Conservation (phyloP, 2,888 invertebrate species). For the Melinaea menophilus region DNA sequence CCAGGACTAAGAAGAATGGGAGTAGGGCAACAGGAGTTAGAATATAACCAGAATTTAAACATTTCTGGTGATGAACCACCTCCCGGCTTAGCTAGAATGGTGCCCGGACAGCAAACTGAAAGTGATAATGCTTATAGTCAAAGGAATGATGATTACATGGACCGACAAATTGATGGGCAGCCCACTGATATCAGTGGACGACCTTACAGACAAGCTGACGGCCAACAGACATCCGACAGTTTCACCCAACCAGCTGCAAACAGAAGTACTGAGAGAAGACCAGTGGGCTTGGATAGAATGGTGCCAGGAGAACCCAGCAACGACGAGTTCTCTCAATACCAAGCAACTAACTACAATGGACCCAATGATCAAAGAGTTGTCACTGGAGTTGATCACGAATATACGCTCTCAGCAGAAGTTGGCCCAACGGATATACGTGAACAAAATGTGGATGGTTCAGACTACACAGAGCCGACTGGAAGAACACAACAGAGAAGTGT, state of each 20-base stretch:
- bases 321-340: conserved; percentile 61
- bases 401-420: conserved; percentile 47
- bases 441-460: conserved; percentile 69
- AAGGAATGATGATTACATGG: conserved; percentile 60
- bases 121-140: conserved; percentile 56
- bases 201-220: conserved; percentile 67
- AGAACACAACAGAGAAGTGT: conserved; percentile 51
- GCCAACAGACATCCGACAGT: conserved; percentile 59
- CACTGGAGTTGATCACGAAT: conserved; percentile 75
- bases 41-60: conserved; percentile 58
- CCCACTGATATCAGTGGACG: conserved; percentile 54
- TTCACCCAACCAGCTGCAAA: conserved; percentile 49
- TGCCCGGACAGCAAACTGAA: conserved; percentile 73
- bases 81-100: conserved; percentile 73
- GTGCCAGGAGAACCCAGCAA: conserved; percentile 80
- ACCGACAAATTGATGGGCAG: conserved; percentile 67
- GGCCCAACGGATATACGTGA: conserved; percentile 59
- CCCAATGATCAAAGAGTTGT: conserved; percentile 74
- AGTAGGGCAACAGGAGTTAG: conserved; percentile 80
- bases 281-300: conserved; percentile 79
- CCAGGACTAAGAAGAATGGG: conserved; percentile 82
- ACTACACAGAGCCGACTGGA: conserved; percentile 56
- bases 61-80: conserved; percentile 71
- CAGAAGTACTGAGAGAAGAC: conserved; percentile 59
- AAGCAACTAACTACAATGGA: conserved; percentile 55